These are phyloP conservation scores for Porites evermanni DNA, from an alignment of 92 coral and sea anemone genomes.

Conservation along the genomic window DNA sequence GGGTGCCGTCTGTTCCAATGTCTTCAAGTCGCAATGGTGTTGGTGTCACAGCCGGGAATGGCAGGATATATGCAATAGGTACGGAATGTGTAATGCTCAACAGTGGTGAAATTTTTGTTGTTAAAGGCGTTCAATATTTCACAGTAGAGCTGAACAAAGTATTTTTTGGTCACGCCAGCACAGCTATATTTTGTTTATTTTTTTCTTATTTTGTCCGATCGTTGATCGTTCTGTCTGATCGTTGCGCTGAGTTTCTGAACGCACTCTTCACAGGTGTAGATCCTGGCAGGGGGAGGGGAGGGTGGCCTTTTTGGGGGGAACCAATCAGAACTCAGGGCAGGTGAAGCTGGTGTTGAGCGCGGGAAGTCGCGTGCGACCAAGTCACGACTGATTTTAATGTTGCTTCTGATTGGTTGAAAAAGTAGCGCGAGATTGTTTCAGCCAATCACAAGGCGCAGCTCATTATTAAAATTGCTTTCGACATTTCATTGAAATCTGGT, in stretches of 20 bases:
- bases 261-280: too few relatives aligned
- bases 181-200: too few relatives aligned
- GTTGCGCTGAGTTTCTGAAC: too few relatives aligned
- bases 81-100: not conserved
- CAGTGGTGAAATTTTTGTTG: not conserved
- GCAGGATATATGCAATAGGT: slow-evolving; percentile 97
- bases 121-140: not conserved
- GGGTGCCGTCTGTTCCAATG: slow-evolving; percentile 99
- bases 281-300: too few relatives aligned
- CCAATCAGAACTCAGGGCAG: too few relatives aligned
- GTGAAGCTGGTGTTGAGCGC: too few relatives aligned
- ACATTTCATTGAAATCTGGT: not conserved
- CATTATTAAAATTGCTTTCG: not conserved
- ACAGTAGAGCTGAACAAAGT: not conserved
- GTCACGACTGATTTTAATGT: too few relatives aligned
- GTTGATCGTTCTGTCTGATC: too few relatives aligned
- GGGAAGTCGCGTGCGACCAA: too few relatives aligned
- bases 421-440: not conserved
- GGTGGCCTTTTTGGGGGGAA: too few relatives aligned
- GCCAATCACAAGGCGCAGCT: not conserved
- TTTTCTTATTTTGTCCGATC: too few relatives aligned
- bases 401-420: too few relatives aligned
- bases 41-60: slow-evolving; percentile 96
- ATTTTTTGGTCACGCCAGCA: not conserved
- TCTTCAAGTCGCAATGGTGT: slow-evolving; percentile 98